A percentile compares a stretch with the other conserved stretches of the same genome.
Conservation (phyloP, 1,140 invertebrate species). For the Octopus sinensis region DNA sequence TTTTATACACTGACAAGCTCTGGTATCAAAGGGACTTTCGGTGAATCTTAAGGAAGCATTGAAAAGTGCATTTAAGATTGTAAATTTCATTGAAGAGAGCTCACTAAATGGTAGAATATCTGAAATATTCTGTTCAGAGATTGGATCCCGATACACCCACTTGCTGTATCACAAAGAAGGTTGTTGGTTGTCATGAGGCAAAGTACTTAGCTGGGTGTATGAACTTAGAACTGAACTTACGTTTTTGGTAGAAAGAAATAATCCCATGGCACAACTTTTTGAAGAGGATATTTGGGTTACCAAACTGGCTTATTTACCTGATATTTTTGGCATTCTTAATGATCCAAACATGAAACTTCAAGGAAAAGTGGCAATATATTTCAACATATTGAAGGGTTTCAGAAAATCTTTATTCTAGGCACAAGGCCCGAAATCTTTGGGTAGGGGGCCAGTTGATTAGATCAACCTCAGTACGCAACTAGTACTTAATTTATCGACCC, state of each 20-base stretch:
- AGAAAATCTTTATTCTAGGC: not conserved
- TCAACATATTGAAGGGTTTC: no score
- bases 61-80: not conserved
- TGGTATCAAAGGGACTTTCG: not conserved
- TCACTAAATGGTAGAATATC: not conserved
- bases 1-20: not conserved
- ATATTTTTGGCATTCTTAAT: no score
- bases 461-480: no score
- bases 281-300: not conserved
- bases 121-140: not conserved
- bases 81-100: not conserved
- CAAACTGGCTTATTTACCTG: not conserved
- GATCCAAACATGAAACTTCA: no score
- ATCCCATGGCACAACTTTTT: not conserved
- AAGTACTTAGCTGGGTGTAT: not conserved
- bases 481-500: no score
- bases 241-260: not conserved
- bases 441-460: no score
- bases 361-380: no score
- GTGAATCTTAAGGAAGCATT: not conserved
- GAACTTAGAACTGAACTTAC: not conserved
- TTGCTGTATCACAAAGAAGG: not conserved
- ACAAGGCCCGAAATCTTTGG: no score
- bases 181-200: not conserved
- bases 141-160: not conserved